Conservation (phyloP, 2,888 invertebrate species). For the Xanthorhoe designata region DNA sequence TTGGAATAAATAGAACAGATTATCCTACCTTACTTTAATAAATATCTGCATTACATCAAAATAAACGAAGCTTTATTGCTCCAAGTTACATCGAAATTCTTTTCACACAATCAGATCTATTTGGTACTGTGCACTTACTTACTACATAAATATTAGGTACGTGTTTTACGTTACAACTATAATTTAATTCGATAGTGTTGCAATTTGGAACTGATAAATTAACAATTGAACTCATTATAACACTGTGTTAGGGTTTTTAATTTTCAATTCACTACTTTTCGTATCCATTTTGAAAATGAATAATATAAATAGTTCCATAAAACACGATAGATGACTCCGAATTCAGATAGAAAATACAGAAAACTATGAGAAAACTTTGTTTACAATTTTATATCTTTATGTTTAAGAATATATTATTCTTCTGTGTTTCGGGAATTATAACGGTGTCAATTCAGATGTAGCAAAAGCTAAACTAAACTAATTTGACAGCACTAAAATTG, state of each 20-base stretch:
- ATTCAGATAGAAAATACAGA: neutral
- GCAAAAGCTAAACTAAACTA: no score
- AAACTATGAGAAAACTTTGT: neutral
- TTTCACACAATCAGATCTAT: constrained; percentile 66
- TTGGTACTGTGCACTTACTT: constrained; percentile 49
- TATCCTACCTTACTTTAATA: constrained; percentile 39
- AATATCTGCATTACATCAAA: constrained; percentile 43
- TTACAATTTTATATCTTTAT: neutral
- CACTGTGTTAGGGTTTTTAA: neutral
- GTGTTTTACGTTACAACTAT: constrained; percentile 4
- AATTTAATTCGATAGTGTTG: constrained; percentile 4
- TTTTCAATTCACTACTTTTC: neutral
- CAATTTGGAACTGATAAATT: neutral
- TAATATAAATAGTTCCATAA: neutral
- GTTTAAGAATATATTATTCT: neutral
- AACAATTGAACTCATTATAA: neutral
- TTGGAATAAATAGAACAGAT: constrained; percentile 27
- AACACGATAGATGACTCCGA: neutral
- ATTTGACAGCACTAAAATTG: no score
- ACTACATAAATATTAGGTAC: constrained; percentile 29
- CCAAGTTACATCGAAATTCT: constrained; percentile 56
- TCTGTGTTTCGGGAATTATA: no score
- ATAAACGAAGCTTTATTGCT: constrained; percentile 64
- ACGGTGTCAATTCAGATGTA: no score
- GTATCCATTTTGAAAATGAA: neutral